Base-by-base conservation (phyloP, 2,888 invertebrate genomes). In the Metacarcinus magister region DNA sequence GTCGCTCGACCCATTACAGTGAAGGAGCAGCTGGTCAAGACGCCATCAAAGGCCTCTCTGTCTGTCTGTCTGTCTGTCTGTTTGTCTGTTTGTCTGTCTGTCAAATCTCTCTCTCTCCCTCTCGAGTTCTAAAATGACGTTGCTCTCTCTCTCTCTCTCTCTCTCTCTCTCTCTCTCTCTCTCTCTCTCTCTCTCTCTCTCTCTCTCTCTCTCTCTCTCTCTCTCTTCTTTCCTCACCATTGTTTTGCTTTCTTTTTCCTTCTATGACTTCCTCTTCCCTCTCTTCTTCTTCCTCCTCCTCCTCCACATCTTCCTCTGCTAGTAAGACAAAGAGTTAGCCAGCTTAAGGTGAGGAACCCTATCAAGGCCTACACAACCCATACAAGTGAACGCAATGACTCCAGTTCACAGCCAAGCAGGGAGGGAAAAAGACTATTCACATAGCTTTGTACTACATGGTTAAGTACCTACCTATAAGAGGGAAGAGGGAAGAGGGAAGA, bases 181-280 rank as follows among this genome's bases (percentile, higher is more conserved):
- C 95, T 82, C 96, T 96, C 95, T 95, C 95, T 96, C 95, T 98
- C 98, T 98, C 97, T 94, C 97, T 97, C 97, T 97, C 97, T 97
- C 97, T 97, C 44, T n/a, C 93, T 67, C 44, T 75, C 54, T 60
- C 67, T 67, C 23, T 75, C 39, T 93, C 23, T 67, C 2, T 67
- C 19, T 67, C 23, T 19, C n/a, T 67, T 19, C n/a, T 5, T 23
- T 67, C 0, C 23, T 28, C 92, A 92, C 54, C 8, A 10, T 54
- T 16, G 16, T 16, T 54, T 54, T 16, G 4, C 46, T 7, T 54
- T 54, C 67, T 1, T 67, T 23, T 23, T 67, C 67, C 2, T 5
- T 23, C 67, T 10, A 0, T 10, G 13, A 2, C 23, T 23, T 5
- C 23, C 67, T 67, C 5, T 5, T 67, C 67, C 67, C 19, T 16